Evolutionary conservation across 2,888 invertebrate species (phyloP).

Genomic region (Arrhopalites spinosus): DNA sequence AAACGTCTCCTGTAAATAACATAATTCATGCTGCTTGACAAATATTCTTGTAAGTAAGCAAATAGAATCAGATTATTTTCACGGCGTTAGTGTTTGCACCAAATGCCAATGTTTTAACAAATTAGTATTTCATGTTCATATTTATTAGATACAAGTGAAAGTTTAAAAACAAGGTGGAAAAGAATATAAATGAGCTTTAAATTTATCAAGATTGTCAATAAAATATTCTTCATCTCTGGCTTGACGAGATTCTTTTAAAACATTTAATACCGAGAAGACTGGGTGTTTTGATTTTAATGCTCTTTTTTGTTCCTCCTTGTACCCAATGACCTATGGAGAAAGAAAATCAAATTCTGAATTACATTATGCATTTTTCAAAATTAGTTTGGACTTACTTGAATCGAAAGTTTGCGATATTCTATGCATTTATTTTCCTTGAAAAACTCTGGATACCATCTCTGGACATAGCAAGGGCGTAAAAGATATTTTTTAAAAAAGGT

Average conservation of each 20-base stretch:
- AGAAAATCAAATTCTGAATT: not conserved
- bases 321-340: not conserved
- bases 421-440: not conserved
- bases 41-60: too few relatives aligned
- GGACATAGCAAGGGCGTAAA: conserved; percentile 4
- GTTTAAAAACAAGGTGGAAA: conserved; percentile 3
- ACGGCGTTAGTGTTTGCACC: too few relatives aligned
- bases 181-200: conserved; percentile 8
- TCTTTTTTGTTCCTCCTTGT: not conserved
- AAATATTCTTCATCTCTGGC: conserved; percentile 13
- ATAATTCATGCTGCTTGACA: too few relatives aligned
- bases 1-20: too few relatives aligned
- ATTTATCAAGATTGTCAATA: not conserved
- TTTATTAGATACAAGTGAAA: too few relatives aligned
- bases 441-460: not conserved
- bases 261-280: not conserved
- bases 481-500: conserved; percentile 20
- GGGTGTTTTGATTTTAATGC: not conserved
- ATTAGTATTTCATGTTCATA: too few relatives aligned
- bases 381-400: conserved; percentile 6
- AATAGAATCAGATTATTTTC: too few relatives aligned
- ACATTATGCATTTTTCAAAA: too few relatives aligned
- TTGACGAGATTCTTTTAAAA: not conserved
- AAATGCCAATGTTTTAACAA: too few relatives aligned
- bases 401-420: conserved; percentile 2